Percentiles rank a stretch among this genome's conserved stretches.
These are phyloP conservation scores for Ericerus pela DNA, from an alignment of 1,140 invertebrate genomes.

Conservation along the genomic window DNA sequence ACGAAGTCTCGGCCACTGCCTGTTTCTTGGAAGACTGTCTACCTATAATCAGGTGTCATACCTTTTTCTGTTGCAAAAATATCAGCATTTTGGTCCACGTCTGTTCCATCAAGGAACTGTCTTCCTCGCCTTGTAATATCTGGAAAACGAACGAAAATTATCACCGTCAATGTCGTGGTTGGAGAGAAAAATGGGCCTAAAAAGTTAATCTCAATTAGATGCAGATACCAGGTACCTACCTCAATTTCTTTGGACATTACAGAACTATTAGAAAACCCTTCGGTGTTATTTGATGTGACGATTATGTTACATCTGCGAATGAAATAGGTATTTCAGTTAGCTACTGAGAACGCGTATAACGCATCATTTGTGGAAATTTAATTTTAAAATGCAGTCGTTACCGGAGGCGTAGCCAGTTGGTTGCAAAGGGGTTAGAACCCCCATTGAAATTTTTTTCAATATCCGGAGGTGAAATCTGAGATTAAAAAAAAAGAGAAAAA, in stretches of 20 bases:
- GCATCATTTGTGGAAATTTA: background rate
- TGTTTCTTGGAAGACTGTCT: background rate
- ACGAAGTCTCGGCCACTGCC: background rate
- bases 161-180: background rate
- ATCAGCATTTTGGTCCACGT: constrained; percentile 26
- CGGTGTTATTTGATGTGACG: constrained; percentile 19
- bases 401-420: too few species aligned
- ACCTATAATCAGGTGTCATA: constrained; percentile 4
- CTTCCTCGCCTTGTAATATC: constrained; percentile 17
- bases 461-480: too few species aligned
- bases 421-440: too few species aligned
- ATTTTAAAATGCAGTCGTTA: too few species aligned
- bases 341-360: too few species aligned
- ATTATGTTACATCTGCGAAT: constrained; percentile 32
- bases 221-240: too few species aligned
- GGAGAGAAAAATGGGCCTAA: constrained; percentile 16
- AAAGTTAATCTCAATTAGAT: background rate
- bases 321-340: background rate
- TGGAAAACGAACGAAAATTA: constrained; percentile 14
- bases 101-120: constrained; percentile 18
- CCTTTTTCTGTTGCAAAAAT: constrained; percentile 21
- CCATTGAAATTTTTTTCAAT: too few species aligned
- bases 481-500: too few species aligned
- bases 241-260: constrained; percentile 13
- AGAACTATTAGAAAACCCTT: constrained; percentile 22